These are phyloP conservation scores for Acanthochromis polyacanthus DNA, from an alignment of 2,113 vertebrate species.

Conservation along the genomic window DNA sequence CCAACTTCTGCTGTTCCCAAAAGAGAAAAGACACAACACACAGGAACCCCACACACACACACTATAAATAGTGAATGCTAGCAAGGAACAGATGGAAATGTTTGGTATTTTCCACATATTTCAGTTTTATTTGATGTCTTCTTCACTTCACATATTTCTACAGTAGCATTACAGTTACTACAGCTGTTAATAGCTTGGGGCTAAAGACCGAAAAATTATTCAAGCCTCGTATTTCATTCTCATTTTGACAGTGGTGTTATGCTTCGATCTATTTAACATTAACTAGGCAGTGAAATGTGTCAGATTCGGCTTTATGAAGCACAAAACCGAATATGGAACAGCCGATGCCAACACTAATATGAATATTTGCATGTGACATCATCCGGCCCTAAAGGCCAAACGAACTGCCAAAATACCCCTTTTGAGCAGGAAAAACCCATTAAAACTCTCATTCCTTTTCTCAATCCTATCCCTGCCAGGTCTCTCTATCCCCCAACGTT, in stretches of 20 bases:
- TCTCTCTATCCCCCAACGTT: slow-evolving; percentile 28
- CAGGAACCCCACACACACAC: slow-evolving; percentile 25
- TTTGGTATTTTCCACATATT: slow-evolving; percentile 17
- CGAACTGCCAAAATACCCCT: slow-evolving; percentile 12
- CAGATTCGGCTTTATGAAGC: slow-evolving; percentile 29
- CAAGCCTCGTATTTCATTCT: not conserved
- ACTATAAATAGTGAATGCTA: slow-evolving; percentile 35
- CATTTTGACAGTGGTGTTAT: not conserved
- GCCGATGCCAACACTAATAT: slow-evolving; percentile 34
- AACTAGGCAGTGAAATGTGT: slow-evolving; percentile 17
- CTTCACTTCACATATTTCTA: not conserved
- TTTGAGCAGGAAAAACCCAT: slow-evolving; percentile 43
- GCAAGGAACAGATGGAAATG: slow-evolving; percentile 42
- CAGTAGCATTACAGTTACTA: not conserved
- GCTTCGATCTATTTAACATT: slow-evolving; percentile 15
- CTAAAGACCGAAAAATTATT: slow-evolving; percentile 7
- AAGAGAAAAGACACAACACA: slow-evolving; percentile 31
- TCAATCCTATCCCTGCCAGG: slow-evolving; percentile 27
- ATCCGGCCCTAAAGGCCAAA: slow-evolving; percentile 36
- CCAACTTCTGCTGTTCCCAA: slow-evolving; percentile 32
- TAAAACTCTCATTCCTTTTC: slow-evolving; percentile 34
- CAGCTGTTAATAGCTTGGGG: not conserved
- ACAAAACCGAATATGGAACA: slow-evolving; percentile 5
- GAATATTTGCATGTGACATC: slow-evolving; percentile 45
- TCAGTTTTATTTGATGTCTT: not conserved